Evolutionary conservation across 2,113 vertebrate species (phyloP), one percentile per base, ranked within the genome.

Genomic region (Patagioenas fasciata): DNA sequence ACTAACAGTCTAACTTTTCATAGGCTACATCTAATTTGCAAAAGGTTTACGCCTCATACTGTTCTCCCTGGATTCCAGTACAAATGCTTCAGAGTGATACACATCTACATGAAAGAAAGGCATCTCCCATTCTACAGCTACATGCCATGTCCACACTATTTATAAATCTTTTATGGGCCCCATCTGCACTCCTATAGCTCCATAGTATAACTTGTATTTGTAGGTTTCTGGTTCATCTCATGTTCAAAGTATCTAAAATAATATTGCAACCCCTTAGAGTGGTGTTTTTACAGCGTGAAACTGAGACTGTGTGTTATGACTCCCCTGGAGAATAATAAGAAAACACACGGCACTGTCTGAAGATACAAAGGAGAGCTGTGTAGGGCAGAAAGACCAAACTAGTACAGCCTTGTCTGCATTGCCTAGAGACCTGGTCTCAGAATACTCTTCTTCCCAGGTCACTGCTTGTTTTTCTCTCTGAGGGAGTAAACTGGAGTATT

Each of bases 121-220:
- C 13, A 42, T 64, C 4, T 4, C 1, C 3, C 11, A 2, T 48
- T 67, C 44, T 17, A 25, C 4, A 64, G 5, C 6, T 18, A 38
- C 62, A 5, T 38, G 14, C 6, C 15, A 4, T 3, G 1, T 50
- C 5, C 10, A 29, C 4, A 2, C 6, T 29, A 3, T 6, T n/a
- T 34, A 13, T 7, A 51, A 3, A 4, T 78, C 10, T 69, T 69
- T 26, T 50, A 20, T 78, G 9, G 10, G 24, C 4, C 6, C 6
- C 13, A 6, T 31, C 31, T 42, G 7, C 4, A 8, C 3, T 8
- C 1, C 15, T 42, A 1, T 2, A 34, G 10, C 7, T 64, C 20
- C 36, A 26, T 58, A 4, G 5, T 36, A 48, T 13, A 34, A 56
- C 19, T 11, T 3, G 0, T 20, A 5, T 61, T 61, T 32, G 1